Base-by-base conservation (phyloP, 2,797 vertebrate species). In the Anomalospiza imberbis region DNA sequence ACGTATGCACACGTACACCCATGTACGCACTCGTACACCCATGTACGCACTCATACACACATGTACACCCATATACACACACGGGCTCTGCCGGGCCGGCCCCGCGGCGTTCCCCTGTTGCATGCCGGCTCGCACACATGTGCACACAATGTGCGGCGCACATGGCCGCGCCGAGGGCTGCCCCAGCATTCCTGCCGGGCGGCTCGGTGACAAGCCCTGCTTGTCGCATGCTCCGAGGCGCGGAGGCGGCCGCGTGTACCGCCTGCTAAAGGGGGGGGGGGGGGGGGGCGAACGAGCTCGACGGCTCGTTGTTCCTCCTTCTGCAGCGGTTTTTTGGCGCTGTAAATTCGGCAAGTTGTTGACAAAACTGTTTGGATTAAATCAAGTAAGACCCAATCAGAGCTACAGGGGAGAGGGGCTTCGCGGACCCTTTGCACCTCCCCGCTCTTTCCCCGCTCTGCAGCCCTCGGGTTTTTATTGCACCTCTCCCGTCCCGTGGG, bases 61-160 rank as follows among this genome's bases (percentile, higher is more conserved):
- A 21, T 9, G 25, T 19, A 10, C 67, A 21, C 24, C 5, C 58
- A 1, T 1, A 0, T 3, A 18, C 71, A 10, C 54, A 8, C 9
- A 5, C 17, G 11, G 6, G 6, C 17, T 19, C 3, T 11, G 54
- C 67, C 44, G 22, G 51, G 38, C 29, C 25, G 36, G 62, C 38
- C 38, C 87, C 34, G 48, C 42, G 31, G 67, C 42, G 18, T 72
- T 82, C 57, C 48, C 19, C 51, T n/a, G n/a, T n/a, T n/a, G n/a
- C n/a, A n/a, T n/a, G n/a, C n/a, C n/a, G n/a, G n/a, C n/a, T 34
- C 54, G 65, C 63, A 29, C 16, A 14, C 92, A 85, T 61, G 87
- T 86, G 94, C 62, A 1, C 17, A 45, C 53, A 83, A 58, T 31
- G 92, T 88, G 94, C 65, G 2, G 76, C 57, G 87, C 94, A 94